These are phyloP conservation scores for Guaruba guarouba DNA, from an alignment of 2,113 vertebrate species.

Conservation along the genomic window DNA sequence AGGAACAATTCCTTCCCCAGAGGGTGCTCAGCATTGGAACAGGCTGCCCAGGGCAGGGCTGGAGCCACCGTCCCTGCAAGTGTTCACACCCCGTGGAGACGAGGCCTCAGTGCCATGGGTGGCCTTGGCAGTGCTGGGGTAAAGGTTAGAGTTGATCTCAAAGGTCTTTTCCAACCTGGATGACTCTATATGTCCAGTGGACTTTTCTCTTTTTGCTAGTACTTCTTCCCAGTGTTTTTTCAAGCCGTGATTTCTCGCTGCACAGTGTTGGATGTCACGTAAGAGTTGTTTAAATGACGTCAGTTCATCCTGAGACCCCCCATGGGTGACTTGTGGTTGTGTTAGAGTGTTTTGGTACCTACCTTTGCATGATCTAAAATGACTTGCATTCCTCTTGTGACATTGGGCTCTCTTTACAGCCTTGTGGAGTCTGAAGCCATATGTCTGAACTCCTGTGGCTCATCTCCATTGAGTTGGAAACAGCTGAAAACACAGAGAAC, in stretches of 20 bases:
- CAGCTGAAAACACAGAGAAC: neutral
- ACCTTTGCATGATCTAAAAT: neutral
- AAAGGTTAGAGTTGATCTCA: neutral
- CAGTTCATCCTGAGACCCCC: neutral
- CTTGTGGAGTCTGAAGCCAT: neutral
- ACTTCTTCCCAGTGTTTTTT: neutral
- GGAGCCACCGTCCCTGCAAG: neutral
- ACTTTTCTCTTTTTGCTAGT: neutral
- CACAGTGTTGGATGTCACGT: neutral
- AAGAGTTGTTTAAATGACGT: neutral
- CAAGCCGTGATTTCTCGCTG: rapidly evolving
- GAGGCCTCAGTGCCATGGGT: neutral
- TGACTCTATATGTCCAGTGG: neutral
- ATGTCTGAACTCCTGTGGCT: neutral
- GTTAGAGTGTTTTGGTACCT: neutral
- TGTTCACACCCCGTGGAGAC: rapidly evolving
- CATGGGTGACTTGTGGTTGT: neutral
- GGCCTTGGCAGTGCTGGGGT: neutral
- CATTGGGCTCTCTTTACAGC: neutral
- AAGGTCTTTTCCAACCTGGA: neutral
- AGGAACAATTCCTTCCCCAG: too few species aligned
- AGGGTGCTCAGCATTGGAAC: too few species aligned
- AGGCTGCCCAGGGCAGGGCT: too few species aligned
- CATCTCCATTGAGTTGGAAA: neutral
- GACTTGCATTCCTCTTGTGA: neutral